Evolutionary conservation across 1,140 invertebrate species (phyloP), one percentile per base, ranked within the genome.

Genomic region (Steinernema feltiae): DNA sequence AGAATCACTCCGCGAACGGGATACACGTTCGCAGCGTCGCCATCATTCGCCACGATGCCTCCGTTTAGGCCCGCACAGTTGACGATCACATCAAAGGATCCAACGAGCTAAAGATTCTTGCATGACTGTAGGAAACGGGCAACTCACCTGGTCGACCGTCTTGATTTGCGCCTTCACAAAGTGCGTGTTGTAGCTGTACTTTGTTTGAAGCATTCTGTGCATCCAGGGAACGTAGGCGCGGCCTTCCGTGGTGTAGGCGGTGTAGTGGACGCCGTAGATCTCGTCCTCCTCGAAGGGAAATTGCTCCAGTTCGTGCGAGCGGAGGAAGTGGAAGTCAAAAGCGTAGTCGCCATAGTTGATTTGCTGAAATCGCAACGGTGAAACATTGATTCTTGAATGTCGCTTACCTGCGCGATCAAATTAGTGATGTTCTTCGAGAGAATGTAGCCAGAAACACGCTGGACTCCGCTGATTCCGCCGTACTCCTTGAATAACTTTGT

Each of bases 171-270:
- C 31, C 24, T 70, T 41, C 18, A 30, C 53, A 72, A 82, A 82
- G 15, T 69, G 30, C 24, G 75, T 79, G 21, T 81, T 81, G 15
- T 27, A 27, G 2, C 53, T 63, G 53, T 63, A 63, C 18, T 48
- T 63, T 17, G 31, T 32, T 7, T 72, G 32, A 1, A 86, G 48
- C 41, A 81, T 76, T 30, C 74, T 76, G 32, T 77, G 74, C 31
- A 85, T 53, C 72, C 79, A 85, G 0, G 83, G 84, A 32, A 85
- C 82, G 71, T 84, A 85, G 30, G 32, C 32, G 2, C 83, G 48
- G 17, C 83, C 84, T 78, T 85, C 83, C 17, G 83, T 70, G 1
- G 84, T 80, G 69, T 82, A 85, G 15, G 84, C 76, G 18, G 83
- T 85, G 69, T 80, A 85, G 70, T 85, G 83, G 73, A 86, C 82